Base-by-base conservation (phyloP, 2,888 invertebrate species). In the Cerastis leucographa region DNA sequence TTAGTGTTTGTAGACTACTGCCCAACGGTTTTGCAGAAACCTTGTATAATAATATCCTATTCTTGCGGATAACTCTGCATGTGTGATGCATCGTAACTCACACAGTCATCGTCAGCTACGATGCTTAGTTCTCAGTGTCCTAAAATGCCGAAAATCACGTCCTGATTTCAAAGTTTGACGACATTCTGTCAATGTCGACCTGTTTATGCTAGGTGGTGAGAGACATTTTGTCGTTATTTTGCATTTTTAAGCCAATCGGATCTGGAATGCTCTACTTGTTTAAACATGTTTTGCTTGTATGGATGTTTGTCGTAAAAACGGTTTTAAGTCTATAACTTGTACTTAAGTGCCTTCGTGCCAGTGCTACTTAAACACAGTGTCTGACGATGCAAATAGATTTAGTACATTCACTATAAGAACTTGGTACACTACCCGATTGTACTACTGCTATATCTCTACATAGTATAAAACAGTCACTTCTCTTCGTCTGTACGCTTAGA, bases 331-430 rank as follows among this genome's bases (percentile, higher is more conserved):
- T 40, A 68, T 78, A 71, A 78, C 44, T 81, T 81, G 68, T 22
- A 51, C 35, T 77, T 61, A 77, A 65, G 59, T 61, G 51, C 44
- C 67, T 71, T 51, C 78, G 81, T 81, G 82, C 78, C 44, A 44
- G 44, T 17, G 11, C n/a, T 59, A n/a, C 59, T 78, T 78, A 67
- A 78, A 62, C 61, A 35, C 62, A 80, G 67, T 64, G 66, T 62
- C 35, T 74, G 74, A 40, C 25, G 62, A 64, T 62, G 74, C 66
- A 81, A 81, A 78, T 78, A 78, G 61, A 78, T 78, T 78, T 61
- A n/a, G 61, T 59, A 22, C 29, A 29, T 40, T 44, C 42, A 56
- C 1, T 44, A 35, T 42, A 56, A 49, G 46, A 64, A 64, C 54
- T 64, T 19, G 40, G 29, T 14, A 11, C 14, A 17, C 44, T 22